Evolutionary conservation across 2,113 vertebrate species (phyloP).

Genomic region (Phalacrocorax aristotelis): DNA sequence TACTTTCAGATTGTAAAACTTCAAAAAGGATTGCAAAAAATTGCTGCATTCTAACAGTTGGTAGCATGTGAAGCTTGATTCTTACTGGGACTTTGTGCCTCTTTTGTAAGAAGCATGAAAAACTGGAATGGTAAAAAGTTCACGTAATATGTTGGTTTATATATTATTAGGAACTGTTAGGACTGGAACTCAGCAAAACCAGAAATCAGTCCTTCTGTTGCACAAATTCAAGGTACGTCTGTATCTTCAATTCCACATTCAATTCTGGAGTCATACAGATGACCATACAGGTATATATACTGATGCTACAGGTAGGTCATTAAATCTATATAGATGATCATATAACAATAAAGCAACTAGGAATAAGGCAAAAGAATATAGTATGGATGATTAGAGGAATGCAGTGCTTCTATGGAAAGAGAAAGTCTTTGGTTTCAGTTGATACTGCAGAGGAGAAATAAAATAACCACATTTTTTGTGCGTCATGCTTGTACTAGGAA

Average conservation of each 20-base stretch:
- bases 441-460: not conserved
- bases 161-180: not conserved
- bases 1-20: not conserved
- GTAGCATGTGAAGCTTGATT: not conserved
- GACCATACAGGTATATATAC: not conserved
- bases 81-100: not conserved
- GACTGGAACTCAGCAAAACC: not conserved
- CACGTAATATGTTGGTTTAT: not conserved
- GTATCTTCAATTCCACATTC: not conserved
- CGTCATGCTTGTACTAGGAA: not conserved
- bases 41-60: not conserved
- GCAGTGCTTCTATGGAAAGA: not conserved
- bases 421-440: not conserved
- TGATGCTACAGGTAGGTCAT: not conserved
- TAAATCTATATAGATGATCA: not conserved
- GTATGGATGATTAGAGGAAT: not conserved
- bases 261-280: not conserved
- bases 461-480: not conserved
- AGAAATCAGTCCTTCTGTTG: not conserved
- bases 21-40: not conserved
- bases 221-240: not conserved
- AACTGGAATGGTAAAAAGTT: not conserved
- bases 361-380: not conserved
- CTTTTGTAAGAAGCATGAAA: not conserved
- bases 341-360: not conserved